Evolutionary conservation across 2,888 invertebrate genomes (phyloP), one percentile per base, ranked within the genome.

Genomic region (Agrochola lychnidis): DNA sequence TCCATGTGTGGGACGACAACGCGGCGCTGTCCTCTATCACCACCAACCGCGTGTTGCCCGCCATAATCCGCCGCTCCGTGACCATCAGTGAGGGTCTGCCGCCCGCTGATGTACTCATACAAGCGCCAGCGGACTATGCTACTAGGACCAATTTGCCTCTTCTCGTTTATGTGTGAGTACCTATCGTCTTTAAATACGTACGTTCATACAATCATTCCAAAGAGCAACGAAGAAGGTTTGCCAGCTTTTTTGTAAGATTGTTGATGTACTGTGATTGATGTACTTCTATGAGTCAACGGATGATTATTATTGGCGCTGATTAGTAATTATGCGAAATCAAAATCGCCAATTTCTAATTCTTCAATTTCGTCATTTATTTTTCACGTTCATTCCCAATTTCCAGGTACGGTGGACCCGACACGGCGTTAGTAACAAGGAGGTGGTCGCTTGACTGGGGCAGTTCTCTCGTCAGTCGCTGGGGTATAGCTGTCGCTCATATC

Each of bases 381-480:
- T 14, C 30, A 30, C 9, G 19, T 75, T n/a, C 14, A 19, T 48
- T 63, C 12, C 14, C 22, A 14, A 30, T 45, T 79, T 86, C 22
- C 93, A 99, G 98, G 14, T 99, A 99, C 93, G 99, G 98, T 6
- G 99, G 99, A 14, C 99, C 99, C 0, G 99, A 98, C 89, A 98
- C 99, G 0, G 98, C 98, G 89, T 97, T 98, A 90, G 99, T 99
- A 12, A 97, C 98, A 0, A 98, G 99, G 89, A 97, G 97, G 90
- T 99, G 98, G 97, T 97, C 96, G 81, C 92, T 99, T 36, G 98
- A 98, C 92, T 99, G 99, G 99, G 98, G 98, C 76, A 98, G 98
- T 57, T 99, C 99, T 89, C 97, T 99, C 68, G 98, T 98, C 36
- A 98, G 98, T 36, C 98, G 98, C 80, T 98, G 98, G 93, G 98